Evolutionary conservation across 2,113 vertebrate species (phyloP), one percentile per base, ranked within the genome.

Genomic region (Ciconia maguari): DNA sequence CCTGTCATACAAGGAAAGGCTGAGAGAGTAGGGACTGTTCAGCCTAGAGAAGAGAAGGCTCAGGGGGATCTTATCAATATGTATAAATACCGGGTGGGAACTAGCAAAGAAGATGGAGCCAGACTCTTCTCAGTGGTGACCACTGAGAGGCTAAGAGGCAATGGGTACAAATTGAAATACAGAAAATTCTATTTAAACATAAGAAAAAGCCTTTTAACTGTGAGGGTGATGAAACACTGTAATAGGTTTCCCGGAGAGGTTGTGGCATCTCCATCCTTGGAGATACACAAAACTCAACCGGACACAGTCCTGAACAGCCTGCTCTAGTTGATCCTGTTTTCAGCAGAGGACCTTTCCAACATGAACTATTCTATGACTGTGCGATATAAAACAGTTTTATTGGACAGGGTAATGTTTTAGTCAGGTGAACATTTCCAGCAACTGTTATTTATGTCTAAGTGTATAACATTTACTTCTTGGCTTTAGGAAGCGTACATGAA

Each of bases 271-370:
- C 51, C 25, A n/a, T n/a, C n/a, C 48, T 78, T 84, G 25, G 16
- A 62, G 21, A 42, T 18, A 36, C 10, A 44, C 7, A 84, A n/a
- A 71, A 62, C 10, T 1, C 2, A 3, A 34, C 18, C 0, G 3
- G 64, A 44, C 4, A n/a, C 6, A 60, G 16, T 18, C 10, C 65
- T 78, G 18, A 44, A 51, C 12, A 70, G 32, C 9, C 21, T 66
- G 12, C 5, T 66, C 9, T 62, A n/a, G 22, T 5, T 62, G 34
- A 68, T 76, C 30, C 12, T 55, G 4, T 42, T 85, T 55, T 65
- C 55, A 57, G 36, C 9, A 93, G 15, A 82, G 5, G 7, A 34
- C 19, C 25, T 29, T 66, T 90, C 75, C 34, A 71, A 54, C 11
- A 8, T 9, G 17, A 54, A 27, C 72, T 65, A 13, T 22, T 66